Evolutionary conservation across 2,113 vertebrate species (phyloP).

Genomic region (Pterophyllum scalare): DNA sequence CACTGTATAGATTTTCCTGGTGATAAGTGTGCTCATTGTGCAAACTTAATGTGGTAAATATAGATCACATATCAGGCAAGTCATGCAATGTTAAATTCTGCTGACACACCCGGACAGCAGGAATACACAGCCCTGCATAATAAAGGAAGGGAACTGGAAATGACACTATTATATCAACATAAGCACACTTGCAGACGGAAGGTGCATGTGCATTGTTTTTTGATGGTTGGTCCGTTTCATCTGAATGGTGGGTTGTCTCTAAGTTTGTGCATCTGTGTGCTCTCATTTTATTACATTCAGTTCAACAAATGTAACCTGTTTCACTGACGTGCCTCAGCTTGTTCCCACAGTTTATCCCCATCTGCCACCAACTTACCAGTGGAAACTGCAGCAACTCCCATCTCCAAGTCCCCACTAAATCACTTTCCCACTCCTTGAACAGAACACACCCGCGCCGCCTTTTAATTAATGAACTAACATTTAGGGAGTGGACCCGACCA

Average conservation of each 20-base stretch:
- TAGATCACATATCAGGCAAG: constrained; percentile 18
- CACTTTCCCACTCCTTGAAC: constrained; percentile 51
- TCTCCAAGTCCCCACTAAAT: constrained; percentile 36
- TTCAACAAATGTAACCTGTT: constrained; percentile 31
- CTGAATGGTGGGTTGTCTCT: neutral
- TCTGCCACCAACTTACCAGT: constrained; percentile 2
- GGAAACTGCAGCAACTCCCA: constrained; percentile 10
- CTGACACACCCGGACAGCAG: constrained; percentile 23
- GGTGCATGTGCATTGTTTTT: neutral
- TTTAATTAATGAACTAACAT: constrained; percentile 58
- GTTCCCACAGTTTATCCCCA: constrained; percentile 16
- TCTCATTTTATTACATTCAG: neutral
- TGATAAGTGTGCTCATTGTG: neutral
- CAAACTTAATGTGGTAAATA: neutral
- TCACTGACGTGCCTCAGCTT: constrained; percentile 26
- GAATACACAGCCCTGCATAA: constrained; percentile 5
- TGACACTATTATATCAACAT: neutral
- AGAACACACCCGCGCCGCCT: constrained; percentile 23
- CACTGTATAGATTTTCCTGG: neutral
- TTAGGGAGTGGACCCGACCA: constrained; percentile 46
- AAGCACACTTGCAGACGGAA: neutral
- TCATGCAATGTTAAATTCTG: constrained; percentile 16
- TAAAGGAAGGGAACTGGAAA: neutral
- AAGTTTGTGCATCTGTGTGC: neutral
- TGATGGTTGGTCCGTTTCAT: neutral